Conservation (phyloP, 2,113 vertebrate species). For the Halcyon malimbica region DNA sequence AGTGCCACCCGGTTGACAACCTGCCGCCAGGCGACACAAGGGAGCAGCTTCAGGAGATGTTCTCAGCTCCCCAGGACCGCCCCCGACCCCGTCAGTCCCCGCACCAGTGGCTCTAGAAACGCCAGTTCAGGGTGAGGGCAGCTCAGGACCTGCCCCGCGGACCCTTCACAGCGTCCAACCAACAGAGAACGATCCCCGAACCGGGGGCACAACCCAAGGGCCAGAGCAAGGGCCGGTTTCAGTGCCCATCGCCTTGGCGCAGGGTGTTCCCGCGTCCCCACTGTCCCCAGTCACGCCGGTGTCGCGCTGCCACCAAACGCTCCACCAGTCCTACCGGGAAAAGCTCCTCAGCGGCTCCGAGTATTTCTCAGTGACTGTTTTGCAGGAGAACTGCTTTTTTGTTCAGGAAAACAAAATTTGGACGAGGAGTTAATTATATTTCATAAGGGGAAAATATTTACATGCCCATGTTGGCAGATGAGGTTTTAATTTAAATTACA, state of each 20-base stretch:
- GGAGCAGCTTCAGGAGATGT: not conserved
- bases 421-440: not conserved
- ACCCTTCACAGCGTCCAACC: not conserved
- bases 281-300: too few relatives aligned
- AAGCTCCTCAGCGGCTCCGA: not conserved
- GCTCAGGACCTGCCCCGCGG: too few relatives aligned
- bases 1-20: accelerated
- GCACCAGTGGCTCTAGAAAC: too few relatives aligned
- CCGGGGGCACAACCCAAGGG: too few relatives aligned
- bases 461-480: not conserved
- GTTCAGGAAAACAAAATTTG: not conserved
- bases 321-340: not conserved
- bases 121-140: not conserved
- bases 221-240: not conserved
- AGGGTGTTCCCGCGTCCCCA: too few relatives aligned
- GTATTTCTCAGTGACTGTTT: not conserved
- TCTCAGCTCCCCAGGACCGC: not conserved
- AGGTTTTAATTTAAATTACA: not conserved
- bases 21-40: not conserved
- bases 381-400: not conserved
- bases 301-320: too few relatives aligned
- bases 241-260: too few relatives aligned
- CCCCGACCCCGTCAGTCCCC: too few relatives aligned
- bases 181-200: not conserved
- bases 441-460: not conserved